These are phyloP conservation scores for Chaitophorus viminalis DNA, from an alignment of 2,888 invertebrate genomes.

Conservation along the genomic window DNA sequence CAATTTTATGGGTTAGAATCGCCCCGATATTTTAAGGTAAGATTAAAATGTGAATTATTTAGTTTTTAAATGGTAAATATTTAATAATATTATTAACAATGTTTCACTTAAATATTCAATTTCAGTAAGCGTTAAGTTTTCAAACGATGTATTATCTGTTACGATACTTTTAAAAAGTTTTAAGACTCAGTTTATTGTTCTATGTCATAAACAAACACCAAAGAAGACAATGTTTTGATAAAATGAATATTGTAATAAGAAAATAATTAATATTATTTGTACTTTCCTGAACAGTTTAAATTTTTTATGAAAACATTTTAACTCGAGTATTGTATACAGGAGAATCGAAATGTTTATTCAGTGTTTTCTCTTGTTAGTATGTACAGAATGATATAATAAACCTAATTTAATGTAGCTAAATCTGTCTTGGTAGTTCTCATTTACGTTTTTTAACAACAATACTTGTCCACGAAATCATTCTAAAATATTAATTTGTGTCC, in stretches of 20 bases:
- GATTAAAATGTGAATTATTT: not conserved
- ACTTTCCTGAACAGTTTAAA: not conserved
- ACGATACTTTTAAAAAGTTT: no score
- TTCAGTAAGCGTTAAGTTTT: no score
- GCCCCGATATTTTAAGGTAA: conserved; percentile 49
- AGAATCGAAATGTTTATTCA: not conserved
- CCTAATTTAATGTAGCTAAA: not conserved
- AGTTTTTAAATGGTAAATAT: no score
- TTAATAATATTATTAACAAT: no score
- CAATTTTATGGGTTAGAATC: conserved; percentile 13
- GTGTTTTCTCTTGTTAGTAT: not conserved
- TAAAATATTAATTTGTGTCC: no score
- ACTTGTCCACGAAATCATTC: no score
- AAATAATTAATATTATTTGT: not conserved
- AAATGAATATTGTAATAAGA: not conserved
- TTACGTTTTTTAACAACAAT: no score
- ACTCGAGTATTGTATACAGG: not conserved
- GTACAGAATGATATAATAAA: not conserved
- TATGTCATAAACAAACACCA: not conserved
- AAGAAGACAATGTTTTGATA: not conserved
- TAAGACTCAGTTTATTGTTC: not conserved
- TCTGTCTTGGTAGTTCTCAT: not conserved
- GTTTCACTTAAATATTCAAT: no score
- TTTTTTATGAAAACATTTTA: not conserved
- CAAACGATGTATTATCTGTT: no score